Percentiles rank a stretch among this genome's conserved stretches.
Conservation (phyloP, 1,140 invertebrate genomes). For the Thalassaphorura encarpata region DNA sequence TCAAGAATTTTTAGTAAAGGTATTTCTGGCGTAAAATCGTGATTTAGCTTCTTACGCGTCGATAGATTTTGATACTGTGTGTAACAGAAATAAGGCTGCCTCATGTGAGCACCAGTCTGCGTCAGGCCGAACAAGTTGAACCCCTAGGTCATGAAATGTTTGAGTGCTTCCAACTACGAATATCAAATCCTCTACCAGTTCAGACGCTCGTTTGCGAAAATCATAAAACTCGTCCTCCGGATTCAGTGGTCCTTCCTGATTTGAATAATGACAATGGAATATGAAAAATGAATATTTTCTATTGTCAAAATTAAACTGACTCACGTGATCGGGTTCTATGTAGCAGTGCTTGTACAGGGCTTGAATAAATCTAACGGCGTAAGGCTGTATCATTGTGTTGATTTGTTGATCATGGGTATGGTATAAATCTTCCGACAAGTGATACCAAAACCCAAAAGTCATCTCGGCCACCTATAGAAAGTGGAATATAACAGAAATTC, state of each 20-base stretch:
- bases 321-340: constrained; percentile 78
- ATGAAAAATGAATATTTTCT: neutral
- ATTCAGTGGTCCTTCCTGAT: constrained; percentile 71
- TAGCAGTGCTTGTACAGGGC: constrained; percentile 76
- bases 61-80: constrained; percentile 89
- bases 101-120: constrained; percentile 83
- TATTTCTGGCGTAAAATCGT: neutral
- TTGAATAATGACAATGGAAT: constrained; percentile 14
- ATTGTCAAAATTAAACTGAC: constrained; percentile 23
- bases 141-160: constrained; percentile 64
- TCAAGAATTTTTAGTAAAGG: neutral
- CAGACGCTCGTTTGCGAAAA: constrained; percentile 79
- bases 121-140: constrained; percentile 67
- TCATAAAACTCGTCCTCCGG: constrained; percentile 77
- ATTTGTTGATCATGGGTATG: constrained; percentile 69
- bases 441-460: constrained; percentile 95
- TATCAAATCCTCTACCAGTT: constrained; percentile 93
- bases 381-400: constrained; percentile 71
- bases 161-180: constrained; percentile 89
- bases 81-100: constrained; percentile 92
- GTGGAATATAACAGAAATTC: neutral
- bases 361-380: constrained; percentile 77
- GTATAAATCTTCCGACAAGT: constrained; percentile 87
- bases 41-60: constrained; percentile 64
- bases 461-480: constrained; percentile 77